Base-by-base conservation (phyloP, 1,140 invertebrate species). In the Microplitis mediator region DNA sequence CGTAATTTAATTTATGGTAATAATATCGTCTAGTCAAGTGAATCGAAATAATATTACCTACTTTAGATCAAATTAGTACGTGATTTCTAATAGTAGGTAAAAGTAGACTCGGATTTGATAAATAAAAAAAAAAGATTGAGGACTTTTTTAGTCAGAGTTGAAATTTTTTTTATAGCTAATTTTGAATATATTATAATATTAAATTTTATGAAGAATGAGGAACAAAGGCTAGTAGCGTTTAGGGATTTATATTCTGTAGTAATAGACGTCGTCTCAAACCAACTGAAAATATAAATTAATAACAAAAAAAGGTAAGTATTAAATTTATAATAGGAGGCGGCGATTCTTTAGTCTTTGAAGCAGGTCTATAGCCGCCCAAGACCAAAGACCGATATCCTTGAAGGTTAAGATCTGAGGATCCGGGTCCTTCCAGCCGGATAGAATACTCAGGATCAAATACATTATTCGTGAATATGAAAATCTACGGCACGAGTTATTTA, bases 291-390 rank as follows among this genome's bases (percentile, higher is more conserved):
- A 58, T 75, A 68, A 77, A 72, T 45, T 45, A 77, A 74, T 76
- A 76, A 71, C 77, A 75, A 78, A 62, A 66, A 67, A 65, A 65
- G 66, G 71, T 78, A 74, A 74, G 77, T 77, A 80, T 77, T 71
- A 82, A 82, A 81, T 81, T 82, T 75, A 82, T 82, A 82, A 82
- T 82, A 71, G 77, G 56, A 71, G 73, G 75, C 79, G 80, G 78
- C 70, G 69, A 54, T 74, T 77, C 80, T 81, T 62, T 76, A 78
- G 69, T 73, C 13, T 23, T 16, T 16, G 62, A 14, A 14, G 35
- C 23, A 23, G 23, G 23, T 23, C 23, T 63, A 3, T 16, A 35
- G 13, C 52, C 16, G n/a, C 45, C 51, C 56, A 14, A 8, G 16
- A 14, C 32, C 16, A 51, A 14, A 32, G 6, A n/a, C 61, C 60